A percentile compares a stretch with the other conserved stretches of the same genome.
Evolutionary conservation across 2,888 invertebrate species (phyloP).

Genomic region (Pasiphila rectangulata): DNA sequence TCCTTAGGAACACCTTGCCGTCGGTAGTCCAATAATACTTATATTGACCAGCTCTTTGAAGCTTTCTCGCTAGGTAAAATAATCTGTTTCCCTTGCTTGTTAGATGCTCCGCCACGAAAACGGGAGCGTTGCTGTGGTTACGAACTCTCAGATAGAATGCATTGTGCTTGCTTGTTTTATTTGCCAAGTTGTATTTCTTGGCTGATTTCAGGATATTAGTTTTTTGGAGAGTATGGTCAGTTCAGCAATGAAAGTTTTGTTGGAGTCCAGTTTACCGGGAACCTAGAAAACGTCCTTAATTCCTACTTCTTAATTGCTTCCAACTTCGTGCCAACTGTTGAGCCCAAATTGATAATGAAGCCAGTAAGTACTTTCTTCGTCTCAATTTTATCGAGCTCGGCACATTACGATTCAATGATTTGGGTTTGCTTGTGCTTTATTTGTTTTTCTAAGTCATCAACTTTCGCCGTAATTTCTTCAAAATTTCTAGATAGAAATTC

Average conservation of each 20-base stretch:
- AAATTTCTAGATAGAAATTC: neutral
- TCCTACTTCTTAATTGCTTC: neutral
- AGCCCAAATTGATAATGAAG: neutral
- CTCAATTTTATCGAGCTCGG: neutral
- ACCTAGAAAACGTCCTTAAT: neutral
- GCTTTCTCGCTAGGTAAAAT: neutral
- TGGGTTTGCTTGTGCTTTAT: neutral
- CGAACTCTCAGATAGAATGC: neutral
- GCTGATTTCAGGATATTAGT: neutral
- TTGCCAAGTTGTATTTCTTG: neutral
- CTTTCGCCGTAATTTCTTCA: neutral
- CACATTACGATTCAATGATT: neutral
- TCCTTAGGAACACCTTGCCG: neutral
- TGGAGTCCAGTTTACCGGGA: neutral
- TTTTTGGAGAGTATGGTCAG: neutral
- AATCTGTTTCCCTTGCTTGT: neutral
- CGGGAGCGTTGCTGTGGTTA: neutral
- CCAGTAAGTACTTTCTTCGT: neutral
- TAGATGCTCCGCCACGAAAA: neutral
- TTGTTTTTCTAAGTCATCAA: neutral
- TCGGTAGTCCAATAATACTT: neutral
- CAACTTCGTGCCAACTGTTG: neutral
- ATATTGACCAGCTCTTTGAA: neutral
- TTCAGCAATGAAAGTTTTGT: neutral
- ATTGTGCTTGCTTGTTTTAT: neutral